Conservation (phyloP, 2,797 vertebrate genomes). For the Tenualosa ilisha region DNA sequence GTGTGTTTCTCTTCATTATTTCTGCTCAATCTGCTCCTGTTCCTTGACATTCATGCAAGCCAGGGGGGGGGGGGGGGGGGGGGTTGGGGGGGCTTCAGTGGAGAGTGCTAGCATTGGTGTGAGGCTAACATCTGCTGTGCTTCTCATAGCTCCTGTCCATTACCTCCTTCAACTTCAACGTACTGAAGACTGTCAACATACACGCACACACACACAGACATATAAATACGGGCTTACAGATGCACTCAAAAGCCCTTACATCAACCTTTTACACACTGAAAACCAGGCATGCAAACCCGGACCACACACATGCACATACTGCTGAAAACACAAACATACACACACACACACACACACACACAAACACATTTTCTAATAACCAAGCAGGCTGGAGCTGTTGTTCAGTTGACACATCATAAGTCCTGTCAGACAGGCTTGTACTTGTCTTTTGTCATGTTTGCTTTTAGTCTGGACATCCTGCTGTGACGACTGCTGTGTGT, state of each 20-base stretch:
- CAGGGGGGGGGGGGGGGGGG: not conserved
- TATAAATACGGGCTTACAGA: not conserved
- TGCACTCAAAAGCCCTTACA: not conserved
- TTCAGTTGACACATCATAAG: not conserved
- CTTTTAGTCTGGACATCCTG: not conserved
- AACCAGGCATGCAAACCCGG: not conserved
- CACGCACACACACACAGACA: not conserved
- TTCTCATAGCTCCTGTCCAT: slow-evolving; percentile 35
- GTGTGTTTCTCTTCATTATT: not conserved
- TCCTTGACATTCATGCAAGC: not conserved
- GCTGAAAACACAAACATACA: slow-evolving; percentile 10
- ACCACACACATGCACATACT: not conserved
- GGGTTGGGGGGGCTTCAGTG: not conserved
- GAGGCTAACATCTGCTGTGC: slow-evolving; percentile 47
- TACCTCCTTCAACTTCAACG: slow-evolving; percentile 35
- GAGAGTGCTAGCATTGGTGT: not conserved
- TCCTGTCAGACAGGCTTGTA: not conserved
- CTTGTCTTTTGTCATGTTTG: not conserved
- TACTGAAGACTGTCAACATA: not conserved
- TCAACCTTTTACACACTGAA: too few species aligned
- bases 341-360: not conserved
- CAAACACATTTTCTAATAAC: not conserved
- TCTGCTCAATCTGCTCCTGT: not conserved
- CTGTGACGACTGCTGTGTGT: not conserved
- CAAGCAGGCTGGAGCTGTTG: not conserved